Base-by-base conservation (phyloP, 2,888 invertebrate species). In the Bhutanitis thaidina region DNA sequence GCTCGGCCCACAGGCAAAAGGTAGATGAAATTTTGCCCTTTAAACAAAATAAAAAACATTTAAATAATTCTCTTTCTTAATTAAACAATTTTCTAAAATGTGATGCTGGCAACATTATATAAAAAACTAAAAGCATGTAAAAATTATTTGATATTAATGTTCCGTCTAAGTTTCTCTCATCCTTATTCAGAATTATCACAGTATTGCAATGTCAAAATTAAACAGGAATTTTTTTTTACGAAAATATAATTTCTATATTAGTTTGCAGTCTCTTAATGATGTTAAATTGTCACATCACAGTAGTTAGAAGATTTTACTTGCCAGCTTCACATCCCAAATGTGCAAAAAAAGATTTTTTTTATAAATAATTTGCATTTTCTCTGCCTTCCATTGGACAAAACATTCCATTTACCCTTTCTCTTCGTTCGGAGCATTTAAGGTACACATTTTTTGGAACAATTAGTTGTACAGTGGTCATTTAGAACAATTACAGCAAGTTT, bases 401-500 rank as follows among this genome's bases (percentile, higher is more conserved):
- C 25, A 45, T 36, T 45, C n/a, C 37, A 43, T 27, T 46, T 52
- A 45, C 51, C 45, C 45, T 51, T 52, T 41, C 30, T 41, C 30
- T 46, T 46, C 32, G 45, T 40, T 37, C 43, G 20, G 45, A 52
- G 52, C 46, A 37, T 30, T 52, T 30, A 40, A 52, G 46, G 32
- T 52, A 52, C 45, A 48, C 45, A 53, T 41, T 53, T 20, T 10
- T 56, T 50, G 40, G 13, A 48, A 43, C 50, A 51, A 43, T 41
- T 45, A 37, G 41, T 49, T 52, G 41, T 45, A 57, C 49, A 52
- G 51, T 54, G 55, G 57, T 55, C 58, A 48, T 43, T 27, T 47
- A 36, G 52, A 38, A 55, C 50, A 53, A 40, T 51, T 54, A 59
- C 53, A 50, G 50, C 52, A 56, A 58, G 55, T 40, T 49, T 47